A percentile compares a stretch with the other conserved stretches of the same genome.
phyloP scores from a whole-genome alignment of 2,113 vertebrate species.

The Polypterus senegalus region DNA sequence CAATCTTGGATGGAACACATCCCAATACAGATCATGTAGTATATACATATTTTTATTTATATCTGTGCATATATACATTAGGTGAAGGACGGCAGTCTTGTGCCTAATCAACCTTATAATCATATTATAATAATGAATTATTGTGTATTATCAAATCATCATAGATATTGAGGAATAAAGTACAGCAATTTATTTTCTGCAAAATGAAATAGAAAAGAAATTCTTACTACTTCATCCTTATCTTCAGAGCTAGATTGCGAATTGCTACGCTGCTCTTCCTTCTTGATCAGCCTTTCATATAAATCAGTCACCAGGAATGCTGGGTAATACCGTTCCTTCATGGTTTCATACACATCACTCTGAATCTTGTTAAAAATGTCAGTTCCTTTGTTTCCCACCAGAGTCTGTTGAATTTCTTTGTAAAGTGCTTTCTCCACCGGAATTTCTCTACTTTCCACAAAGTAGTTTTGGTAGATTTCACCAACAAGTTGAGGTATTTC shows the following conservation, averaged over 20 bases:
- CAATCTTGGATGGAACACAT: no score
- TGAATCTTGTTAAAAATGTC: slow-evolving; percentile 86
- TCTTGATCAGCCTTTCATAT: slow-evolving; percentile 70
- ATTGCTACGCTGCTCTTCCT: slow-evolving; percentile 63
- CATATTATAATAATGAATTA: no score
- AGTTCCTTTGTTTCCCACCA: slow-evolving; percentile 90
- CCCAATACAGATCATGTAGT: no score
- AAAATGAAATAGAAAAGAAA: no score
- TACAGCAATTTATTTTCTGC: no score
- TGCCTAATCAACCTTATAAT: no score
- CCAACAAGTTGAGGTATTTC: slow-evolving; percentile 92
- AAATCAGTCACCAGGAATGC: slow-evolving; percentile 91
- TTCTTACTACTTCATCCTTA: slow-evolving; percentile 72
- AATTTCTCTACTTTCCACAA: slow-evolving; percentile 90
- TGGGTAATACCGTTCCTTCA: slow-evolving; percentile 90
- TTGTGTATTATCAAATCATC: no score
- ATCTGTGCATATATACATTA: no score
- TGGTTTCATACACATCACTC: slow-evolving; percentile 68
- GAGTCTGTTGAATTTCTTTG: slow-evolving; percentile 93
- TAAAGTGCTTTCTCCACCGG: slow-evolving; percentile 85
- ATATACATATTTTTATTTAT: no score
- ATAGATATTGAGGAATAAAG: no score
- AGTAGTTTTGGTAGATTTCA: slow-evolving; percentile 97
- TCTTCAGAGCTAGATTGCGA: slow-evolving; percentile 58
- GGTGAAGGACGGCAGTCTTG: no score